phyloP scores from a whole-genome alignment of 1,140 invertebrate genomes.

The Aphaenogaster rudis region DNA sequence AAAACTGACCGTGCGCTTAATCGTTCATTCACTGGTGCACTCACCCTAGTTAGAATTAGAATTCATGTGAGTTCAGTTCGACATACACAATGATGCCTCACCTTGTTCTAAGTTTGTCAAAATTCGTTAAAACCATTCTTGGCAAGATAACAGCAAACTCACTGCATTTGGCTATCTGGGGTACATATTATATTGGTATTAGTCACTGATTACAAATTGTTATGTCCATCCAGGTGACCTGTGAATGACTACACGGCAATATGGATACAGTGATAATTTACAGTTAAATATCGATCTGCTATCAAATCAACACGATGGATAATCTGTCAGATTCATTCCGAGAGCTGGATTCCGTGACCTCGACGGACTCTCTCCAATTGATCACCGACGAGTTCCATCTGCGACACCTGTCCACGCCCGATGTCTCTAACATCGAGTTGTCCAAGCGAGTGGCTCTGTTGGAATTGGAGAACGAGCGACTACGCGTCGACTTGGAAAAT shows the following conservation, averaged over 20 bases:
- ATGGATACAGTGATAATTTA: neutral
- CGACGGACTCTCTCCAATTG: conserved; percentile 77
- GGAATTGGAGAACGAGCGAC: conserved; percentile 79
- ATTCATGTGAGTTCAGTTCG: too few species aligned
- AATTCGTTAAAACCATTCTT: too few species aligned
- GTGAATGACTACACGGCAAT: neutral
- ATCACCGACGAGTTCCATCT: conserved; percentile 76
- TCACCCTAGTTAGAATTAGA: too few species aligned
- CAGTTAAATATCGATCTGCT: neutral
- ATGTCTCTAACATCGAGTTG: conserved; percentile 75
- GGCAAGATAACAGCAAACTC: too few species aligned
- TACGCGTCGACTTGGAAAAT: conserved; percentile 77
- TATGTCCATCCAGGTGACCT: neutral
- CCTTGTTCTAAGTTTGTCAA: too few species aligned
- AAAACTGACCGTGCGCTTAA: too few species aligned
- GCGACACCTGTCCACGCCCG: conserved; percentile 72
- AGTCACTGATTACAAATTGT: neutral
- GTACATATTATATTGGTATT: neutral
- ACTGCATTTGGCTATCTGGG: too few species aligned
- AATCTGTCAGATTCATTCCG: conserved; percentile 77
- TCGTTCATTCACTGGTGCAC: too few species aligned
- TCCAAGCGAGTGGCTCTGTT: conserved; percentile 74
- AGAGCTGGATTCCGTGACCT: conserved; percentile 77
- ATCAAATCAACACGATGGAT: conserved; percentile 72
- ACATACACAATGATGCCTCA: too few species aligned